Conservation (phyloP, 2,113 vertebrate genomes). For the Drymodes brunneopygia region DNA sequence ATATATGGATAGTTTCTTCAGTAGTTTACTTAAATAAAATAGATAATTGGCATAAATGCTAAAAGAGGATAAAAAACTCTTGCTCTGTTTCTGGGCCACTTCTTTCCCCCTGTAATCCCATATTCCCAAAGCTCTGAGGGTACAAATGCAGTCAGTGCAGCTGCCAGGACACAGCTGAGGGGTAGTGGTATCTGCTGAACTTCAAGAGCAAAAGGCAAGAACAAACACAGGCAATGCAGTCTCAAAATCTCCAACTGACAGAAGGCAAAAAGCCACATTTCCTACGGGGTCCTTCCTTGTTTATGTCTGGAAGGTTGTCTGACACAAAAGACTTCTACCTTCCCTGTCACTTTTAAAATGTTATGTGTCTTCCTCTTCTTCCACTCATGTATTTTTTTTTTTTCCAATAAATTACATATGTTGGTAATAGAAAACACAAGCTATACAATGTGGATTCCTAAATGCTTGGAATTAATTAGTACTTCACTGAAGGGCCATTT, state of each 20-base stretch:
- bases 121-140: neutral
- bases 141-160: neutral
- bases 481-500: neutral
- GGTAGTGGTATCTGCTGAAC: neutral
- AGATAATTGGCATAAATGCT: neutral
- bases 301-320: neutral
- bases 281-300: neutral
- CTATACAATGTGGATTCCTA: neutral
- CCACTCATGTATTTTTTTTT: neutral
- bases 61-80: neutral
- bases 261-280: neutral
- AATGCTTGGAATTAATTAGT: conserved; percentile 1
- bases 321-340: neutral
- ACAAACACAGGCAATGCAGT: neutral
- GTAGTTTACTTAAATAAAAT: neutral
- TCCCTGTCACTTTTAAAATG: neutral
- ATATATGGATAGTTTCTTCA: neutral
- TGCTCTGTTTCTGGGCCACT: neutral
- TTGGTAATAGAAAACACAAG: neutral
- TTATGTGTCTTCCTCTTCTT: neutral
- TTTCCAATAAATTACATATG: neutral
- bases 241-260: neutral
- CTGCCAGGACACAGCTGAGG: neutral
- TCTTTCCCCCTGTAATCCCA: neutral
- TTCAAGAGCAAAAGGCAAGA: neutral